A percentile compares a stretch with the other conserved stretches of the same genome.
These are phyloP conservation scores for Cylloceria caligata DNA, from an alignment of 2,888 invertebrate species.

Conservation along the genomic window DNA sequence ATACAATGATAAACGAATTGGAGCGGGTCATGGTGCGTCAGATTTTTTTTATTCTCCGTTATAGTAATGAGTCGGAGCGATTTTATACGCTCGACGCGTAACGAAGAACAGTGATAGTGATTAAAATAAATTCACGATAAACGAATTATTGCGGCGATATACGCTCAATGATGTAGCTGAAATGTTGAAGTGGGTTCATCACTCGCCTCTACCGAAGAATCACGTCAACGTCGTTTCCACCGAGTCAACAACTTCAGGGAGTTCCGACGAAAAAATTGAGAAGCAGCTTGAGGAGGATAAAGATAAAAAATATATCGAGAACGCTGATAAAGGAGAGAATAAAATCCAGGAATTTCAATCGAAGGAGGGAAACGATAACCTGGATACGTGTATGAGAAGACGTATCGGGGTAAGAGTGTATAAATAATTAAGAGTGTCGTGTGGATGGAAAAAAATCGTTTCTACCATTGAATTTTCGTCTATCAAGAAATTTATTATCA, in stretches of 20 bases:
- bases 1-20: constrained; percentile 44
- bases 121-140: not conserved
- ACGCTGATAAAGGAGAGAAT: constrained; percentile 23
- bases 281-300: constrained; percentile 35
- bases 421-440: not conserved
- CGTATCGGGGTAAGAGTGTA: constrained; percentile 76
- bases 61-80: not conserved
- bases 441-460: not conserved
- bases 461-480: not conserved
- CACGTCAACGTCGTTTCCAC: constrained; percentile 67
- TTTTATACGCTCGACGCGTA: not conserved
- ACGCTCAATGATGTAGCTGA: constrained; percentile 71
- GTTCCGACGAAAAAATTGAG: constrained; percentile 41
- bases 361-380: constrained; percentile 68
- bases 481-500: not conserved
- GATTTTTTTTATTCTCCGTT: not conserved
- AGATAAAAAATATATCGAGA: constrained; percentile 32
- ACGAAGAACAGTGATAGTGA: constrained; percentile 26
- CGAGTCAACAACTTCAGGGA: constrained; percentile 48
- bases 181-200: constrained; percentile 83
- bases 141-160: constrained; percentile 40
- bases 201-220: constrained; percentile 78
- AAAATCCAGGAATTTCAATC: constrained; percentile 37
- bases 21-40: constrained; percentile 20
- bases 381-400: constrained; percentile 72